Conservation (phyloP, 2,888 invertebrate genomes). For the Dastarcus helophoroides region DNA sequence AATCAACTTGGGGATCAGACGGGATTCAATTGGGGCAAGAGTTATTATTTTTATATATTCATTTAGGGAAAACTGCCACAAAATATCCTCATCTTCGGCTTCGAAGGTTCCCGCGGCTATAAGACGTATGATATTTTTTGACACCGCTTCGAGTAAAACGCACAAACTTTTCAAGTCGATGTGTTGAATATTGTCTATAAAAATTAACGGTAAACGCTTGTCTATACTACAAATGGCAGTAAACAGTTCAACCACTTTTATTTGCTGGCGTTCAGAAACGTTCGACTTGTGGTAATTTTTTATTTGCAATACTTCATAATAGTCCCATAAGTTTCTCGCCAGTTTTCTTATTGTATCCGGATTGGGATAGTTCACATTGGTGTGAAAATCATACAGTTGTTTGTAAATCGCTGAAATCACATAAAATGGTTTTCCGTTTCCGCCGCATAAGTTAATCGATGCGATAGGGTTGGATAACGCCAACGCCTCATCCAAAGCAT, state of each 20-base stretch:
- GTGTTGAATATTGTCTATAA: conserved; percentile 34
- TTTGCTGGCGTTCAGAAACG: conserved; percentile 7
- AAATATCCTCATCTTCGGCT: conserved; percentile 26
- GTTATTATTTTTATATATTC: conserved; percentile 37
- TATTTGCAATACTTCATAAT: conserved; percentile 18
- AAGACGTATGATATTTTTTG: conserved; percentile 13
- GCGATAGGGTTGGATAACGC: conserved; percentile 32
- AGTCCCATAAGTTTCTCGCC: conserved; percentile 20
- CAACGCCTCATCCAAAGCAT: conserved; percentile 30
- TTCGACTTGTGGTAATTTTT: conserved; percentile 3
- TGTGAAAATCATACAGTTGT: conserved; percentile 30
- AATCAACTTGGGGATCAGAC: conserved; percentile 41
- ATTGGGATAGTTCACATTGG: conserved; percentile 1
- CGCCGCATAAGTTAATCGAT: conserved; percentile 38
- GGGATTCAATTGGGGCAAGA: conserved; percentile 35
- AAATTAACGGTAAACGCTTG: conserved; percentile 14
- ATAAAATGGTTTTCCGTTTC: conserved; percentile 39
- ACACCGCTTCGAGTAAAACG: conserved; percentile 22
- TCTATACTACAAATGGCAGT: conserved; percentile 13
- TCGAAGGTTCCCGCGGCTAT: conserved; percentile 20
- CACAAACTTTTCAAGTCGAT: conserved; percentile 35
- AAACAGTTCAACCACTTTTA: conserved; percentile 18
- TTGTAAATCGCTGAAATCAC: conserved; percentile 35
- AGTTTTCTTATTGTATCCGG: conserved; percentile 10
- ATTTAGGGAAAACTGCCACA: conserved; percentile 38